A percentile compares a stretch with the other conserved stretches of the same genome.
Conservation (phyloP, 2,888 invertebrate species). For the Scaptomyza polygonia region DNA sequence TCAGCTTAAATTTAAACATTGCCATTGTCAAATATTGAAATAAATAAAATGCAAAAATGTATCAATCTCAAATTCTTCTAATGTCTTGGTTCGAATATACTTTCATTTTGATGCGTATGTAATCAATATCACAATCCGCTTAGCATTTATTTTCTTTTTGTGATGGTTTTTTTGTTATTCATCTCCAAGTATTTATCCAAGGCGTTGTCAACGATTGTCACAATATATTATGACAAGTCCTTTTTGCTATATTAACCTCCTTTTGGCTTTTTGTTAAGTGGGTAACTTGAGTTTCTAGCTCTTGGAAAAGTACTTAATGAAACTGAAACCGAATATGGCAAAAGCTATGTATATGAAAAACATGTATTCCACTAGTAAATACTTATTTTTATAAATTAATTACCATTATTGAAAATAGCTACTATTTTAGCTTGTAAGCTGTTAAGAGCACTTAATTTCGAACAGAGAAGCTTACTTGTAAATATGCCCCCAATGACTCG, state of each 20-base stretch:
- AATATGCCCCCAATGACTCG: slow-evolving; percentile 9
- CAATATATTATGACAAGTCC: slow-evolving; percentile 4
- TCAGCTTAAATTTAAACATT: slow-evolving; percentile 64
- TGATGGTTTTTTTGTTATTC: slow-evolving; percentile 16
- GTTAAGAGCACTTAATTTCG: slow-evolving; percentile 14
- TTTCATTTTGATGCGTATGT: slow-evolving; percentile 17
- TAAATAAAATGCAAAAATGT: slow-evolving; percentile 22
- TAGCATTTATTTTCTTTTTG: slow-evolving; percentile 37
- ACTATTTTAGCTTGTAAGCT: background rate
- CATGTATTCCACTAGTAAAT: too few species aligned
- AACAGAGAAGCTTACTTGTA: background rate
- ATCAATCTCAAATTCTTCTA: slow-evolving; percentile 17
- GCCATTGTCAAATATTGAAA: slow-evolving; percentile 15
- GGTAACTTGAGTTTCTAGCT: slow-evolving; percentile 16
- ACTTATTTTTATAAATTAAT: too few species aligned
- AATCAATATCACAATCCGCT: slow-evolving; percentile 59
- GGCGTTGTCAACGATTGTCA: slow-evolving; percentile 21
- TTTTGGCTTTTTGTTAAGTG: background rate
- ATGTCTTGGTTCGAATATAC: slow-evolving; percentile 7
- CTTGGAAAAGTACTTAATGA: slow-evolving; percentile 31
- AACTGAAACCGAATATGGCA: slow-evolving; percentile 31
- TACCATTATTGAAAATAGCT: background rate
- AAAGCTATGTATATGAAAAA: too few species aligned
- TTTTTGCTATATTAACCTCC: too few species aligned
- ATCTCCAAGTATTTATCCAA: slow-evolving; percentile 21